Base-by-base conservation (phyloP, 1,140 invertebrate genomes). In the Harpegnathos saltator region DNA sequence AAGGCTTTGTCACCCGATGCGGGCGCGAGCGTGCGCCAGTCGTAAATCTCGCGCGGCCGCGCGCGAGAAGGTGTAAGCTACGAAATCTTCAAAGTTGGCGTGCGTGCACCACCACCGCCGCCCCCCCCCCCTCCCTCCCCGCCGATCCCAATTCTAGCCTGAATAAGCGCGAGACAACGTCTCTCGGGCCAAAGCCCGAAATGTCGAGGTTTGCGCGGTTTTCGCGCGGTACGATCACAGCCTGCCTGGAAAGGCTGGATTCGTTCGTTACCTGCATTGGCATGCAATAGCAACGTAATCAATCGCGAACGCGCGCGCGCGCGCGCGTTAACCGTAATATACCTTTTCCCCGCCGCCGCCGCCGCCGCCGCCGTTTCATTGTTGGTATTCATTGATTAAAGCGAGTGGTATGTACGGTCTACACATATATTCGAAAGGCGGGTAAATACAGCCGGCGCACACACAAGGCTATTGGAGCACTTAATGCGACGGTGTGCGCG, bases 1-100 rank as follows among this genome's bases (percentile, higher is more conserved):
- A 71, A 80, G 24, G 75, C 65, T 80, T 80, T 80, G 65, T 80
- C 65, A 65, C 7, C 52, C 71, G 52, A 80, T 80, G 75, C 75
- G 75, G 75, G 75, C 24, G 75, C 75, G 75, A 65, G 75, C 24
- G 66, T 69, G 75, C 65, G 33, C 75, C 65, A 71, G 19, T 80
- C 22, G 65, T 80, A 80, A 80, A 80, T 80, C 75, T 80, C 22
- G 26, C 61, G 29, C 48, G 74, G 50, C 61, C 22, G 26, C 61
- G 29, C 48, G 74, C 52, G 61, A 29, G 54, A 56, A 54, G 61
- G 44, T 54, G 50, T 33, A 24, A 44, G 29, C 50, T 58, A 24
- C 48, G 29, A 68, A 80, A 80, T 80, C 75, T 71, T 80, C 29
- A 69, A 69, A 80, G 52, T 71, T 80, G 65, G 38, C 38, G 29